Base-by-base conservation (phyloP, 2,113 vertebrate genomes). In the Arothron firmamentum region DNA sequence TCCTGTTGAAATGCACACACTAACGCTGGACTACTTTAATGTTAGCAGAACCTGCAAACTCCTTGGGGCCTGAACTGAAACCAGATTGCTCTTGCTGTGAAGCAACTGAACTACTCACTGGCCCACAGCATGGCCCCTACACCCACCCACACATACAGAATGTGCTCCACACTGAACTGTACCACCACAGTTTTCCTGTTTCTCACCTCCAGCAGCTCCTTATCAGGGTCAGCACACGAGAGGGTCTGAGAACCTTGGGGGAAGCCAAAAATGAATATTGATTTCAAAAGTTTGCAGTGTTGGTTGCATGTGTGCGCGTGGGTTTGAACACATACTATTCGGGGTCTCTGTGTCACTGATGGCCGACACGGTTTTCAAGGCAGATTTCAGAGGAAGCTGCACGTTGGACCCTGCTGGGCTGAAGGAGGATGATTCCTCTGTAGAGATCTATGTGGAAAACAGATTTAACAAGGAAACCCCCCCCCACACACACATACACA, bases 301-400 rank as follows among this genome's bases (percentile, higher is more conserved):
- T 6, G 28, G 45, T 48, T 14, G 85, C 88, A 23, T 86, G 34
- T 3, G 34, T 38, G 34, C 11, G 9, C 2, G 10, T 38, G 34
- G 11, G 8, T 38, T 38, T 11, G 34, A 2, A 6, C 34, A 28
- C 25, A 31, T 86, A 96, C 96, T 92, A 12, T 89, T 76, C 25
- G 91, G 74, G 0, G 85, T 87, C 58, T 95, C 92, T 0, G 85
- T 72, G 72, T 87, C 75, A 63, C 80, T 87, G 80, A 92, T 92
- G 63, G 90, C 87, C 2, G 88, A 81, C 52, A 90, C 85, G 15
- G 92, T 91, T 85, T 98, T 98, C 73, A 98, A 80, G 0, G 93
- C 95, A 0, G 95, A 94, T 77, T 98, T 98, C 73, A 98, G 89
- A 49, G 96, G 95, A 60, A 96, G 95, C 62, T 90, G 92, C 31